phyloP scores from a whole-genome alignment of 2,797 vertebrate species.

The Sparidentex hasta region DNA sequence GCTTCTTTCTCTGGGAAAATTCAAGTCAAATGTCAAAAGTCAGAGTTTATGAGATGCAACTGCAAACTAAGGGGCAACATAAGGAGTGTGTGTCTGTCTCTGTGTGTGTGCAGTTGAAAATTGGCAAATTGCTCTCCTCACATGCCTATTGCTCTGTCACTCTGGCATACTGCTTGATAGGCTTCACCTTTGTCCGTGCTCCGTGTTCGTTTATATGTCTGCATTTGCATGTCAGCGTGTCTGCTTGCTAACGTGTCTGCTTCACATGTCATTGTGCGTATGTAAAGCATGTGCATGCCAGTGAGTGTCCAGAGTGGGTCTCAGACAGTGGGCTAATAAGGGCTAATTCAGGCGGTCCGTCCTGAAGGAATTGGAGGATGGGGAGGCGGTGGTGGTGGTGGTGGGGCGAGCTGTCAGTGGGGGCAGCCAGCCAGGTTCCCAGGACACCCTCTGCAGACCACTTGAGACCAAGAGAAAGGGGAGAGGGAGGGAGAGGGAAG shows the following conservation, averaged over 20 bases:
- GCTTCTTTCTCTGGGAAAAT: constrained; percentile 1
- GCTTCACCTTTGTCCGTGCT: constrained; percentile 45
- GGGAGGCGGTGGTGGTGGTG: background rate
- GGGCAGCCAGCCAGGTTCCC: constrained; percentile 85
- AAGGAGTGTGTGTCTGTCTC: background rate
- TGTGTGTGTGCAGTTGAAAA: constrained; percentile 40
- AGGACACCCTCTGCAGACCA: constrained; percentile 82
- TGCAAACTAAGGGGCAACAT: constrained; percentile 11
- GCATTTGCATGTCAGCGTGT: constrained; percentile 41
- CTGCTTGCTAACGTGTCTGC: constrained; percentile 43
- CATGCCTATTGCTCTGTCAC: constrained; percentile 61
- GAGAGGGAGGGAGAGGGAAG: constrained; percentile 51
- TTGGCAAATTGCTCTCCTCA: constrained; percentile 64
- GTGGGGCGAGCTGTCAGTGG: constrained; percentile 40
- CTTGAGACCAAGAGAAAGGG: constrained; percentile 80
- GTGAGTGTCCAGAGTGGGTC: constrained; percentile 68
- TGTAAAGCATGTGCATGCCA: constrained; percentile 49
- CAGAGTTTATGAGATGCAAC: background rate
- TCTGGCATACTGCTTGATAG: constrained; percentile 58
- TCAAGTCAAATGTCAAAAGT: background rate
- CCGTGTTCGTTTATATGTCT: constrained; percentile 27
- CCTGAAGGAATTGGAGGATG: constrained; percentile 23
- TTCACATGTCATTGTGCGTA: constrained; percentile 47
- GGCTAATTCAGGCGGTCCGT: constrained; percentile 75
- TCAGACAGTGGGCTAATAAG: constrained; percentile 79